phyloP scores from a whole-genome alignment of 2,888 invertebrate genomes.

The Nymphalis c-album region DNA sequence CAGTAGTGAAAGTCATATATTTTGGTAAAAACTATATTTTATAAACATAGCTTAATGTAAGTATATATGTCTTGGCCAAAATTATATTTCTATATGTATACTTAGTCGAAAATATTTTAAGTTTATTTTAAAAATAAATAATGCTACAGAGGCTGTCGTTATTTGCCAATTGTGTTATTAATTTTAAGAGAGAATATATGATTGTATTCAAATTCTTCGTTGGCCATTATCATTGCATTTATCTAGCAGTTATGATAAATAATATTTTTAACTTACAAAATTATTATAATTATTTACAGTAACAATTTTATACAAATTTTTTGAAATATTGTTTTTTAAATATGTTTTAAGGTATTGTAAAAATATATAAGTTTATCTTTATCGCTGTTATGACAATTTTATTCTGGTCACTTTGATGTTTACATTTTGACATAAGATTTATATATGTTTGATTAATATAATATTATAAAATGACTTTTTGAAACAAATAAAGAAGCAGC shows the following conservation, averaged over 20 bases:
- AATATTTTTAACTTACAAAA: slow-evolving; percentile 22
- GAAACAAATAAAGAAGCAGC: too few relatives aligned
- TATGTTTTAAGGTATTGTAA: slow-evolving; percentile 1
- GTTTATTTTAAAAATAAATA: slow-evolving; percentile 9
- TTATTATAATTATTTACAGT: not conserved
- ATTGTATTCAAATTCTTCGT: slow-evolving; percentile 9
- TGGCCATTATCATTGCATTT: slow-evolving; percentile 28
- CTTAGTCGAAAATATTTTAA: slow-evolving; percentile 2
- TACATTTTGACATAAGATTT: too few relatives aligned
- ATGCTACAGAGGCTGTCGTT: slow-evolving; percentile 22
- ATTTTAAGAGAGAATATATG: slow-evolving; percentile 9
- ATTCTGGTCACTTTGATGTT: not conserved
- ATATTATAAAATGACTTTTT: too few relatives aligned
- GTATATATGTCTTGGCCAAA: slow-evolving; percentile 4
- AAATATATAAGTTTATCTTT: not conserved
- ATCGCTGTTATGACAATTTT: not conserved
- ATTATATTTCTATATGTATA: slow-evolving; percentile 1
- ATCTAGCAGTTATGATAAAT: not conserved
- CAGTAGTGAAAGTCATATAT: not conserved
- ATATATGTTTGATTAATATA: too few relatives aligned
- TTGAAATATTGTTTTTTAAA: not conserved
- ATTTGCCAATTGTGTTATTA: slow-evolving; percentile 18
- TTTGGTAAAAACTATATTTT: slow-evolving; percentile 1
- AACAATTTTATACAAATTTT: not conserved
- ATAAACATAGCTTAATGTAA: not conserved